Base-by-base conservation (phyloP, 1,140 invertebrate species). In the Drosophila sulfurigaster region DNA sequence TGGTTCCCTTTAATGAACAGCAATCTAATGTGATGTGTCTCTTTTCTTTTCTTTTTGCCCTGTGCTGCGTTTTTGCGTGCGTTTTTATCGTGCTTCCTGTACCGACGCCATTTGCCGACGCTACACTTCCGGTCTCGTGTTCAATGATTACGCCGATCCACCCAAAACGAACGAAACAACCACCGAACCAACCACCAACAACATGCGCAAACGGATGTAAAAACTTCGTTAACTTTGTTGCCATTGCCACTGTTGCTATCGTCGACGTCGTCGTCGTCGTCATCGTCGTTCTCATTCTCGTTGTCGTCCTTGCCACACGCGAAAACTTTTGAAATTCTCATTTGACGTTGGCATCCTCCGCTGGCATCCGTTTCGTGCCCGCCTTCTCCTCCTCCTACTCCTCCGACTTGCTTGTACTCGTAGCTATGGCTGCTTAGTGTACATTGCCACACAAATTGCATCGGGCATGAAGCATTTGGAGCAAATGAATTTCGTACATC, bases 381-480 rank as follows among this genome's bases (percentile, higher is more conserved):
- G 6, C 35, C 8, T 3, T 4, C 35, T 32, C 59, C n/a, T 57
- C 25, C 6, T 15, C 67, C n/a, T 54, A 32, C 35, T 38, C 35
- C 57, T 13, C 13, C 16, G 30, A 41, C 30, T 46, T 38, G 28
- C 70, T 54, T 54, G 59, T 51, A n/a, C 54, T 58, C 52, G 68
- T 65, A 96, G 95, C 93, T 95, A 96, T 91, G 95, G 95, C 56
- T 95, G 95, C 88, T 93, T 96, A 83, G 94, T 96, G 76, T 96
- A 96, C 87, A 95, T 97, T 93, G 96, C 95, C 49, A 95, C 95
- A 69, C 96, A 97, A 93, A 96, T 97, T 91, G 95, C 96, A 74
- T 95, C 95, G 71, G 97, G 96, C 65, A 97, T 97, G 96, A 97
- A 97, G 92, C 97, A 97, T 93, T 94, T 97, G 91, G 96, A 97